These are phyloP conservation scores for Schizopygopsis pylzovi DNA, from an alignment of 2,797 vertebrate species.

Conservation along the genomic window DNA sequence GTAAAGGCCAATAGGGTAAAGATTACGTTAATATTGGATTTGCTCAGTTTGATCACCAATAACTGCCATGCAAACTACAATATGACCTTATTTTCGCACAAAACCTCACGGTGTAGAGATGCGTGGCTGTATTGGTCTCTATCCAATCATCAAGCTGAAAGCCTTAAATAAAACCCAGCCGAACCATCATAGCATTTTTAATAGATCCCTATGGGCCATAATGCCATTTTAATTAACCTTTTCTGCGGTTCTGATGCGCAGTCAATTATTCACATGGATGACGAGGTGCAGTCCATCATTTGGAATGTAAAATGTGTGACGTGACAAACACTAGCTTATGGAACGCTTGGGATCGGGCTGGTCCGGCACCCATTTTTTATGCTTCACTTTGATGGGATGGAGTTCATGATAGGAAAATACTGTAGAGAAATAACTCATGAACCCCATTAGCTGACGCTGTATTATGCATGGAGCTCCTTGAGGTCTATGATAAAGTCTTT, in stretches of 20 bases:
- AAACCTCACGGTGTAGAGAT: background rate
- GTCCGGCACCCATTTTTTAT: slow-evolving; percentile 1
- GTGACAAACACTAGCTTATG: slow-evolving; percentile 23
- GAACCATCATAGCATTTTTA: slow-evolving; percentile 48
- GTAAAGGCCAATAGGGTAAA: slow-evolving; percentile 21
- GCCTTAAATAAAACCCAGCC: slow-evolving; percentile 12
- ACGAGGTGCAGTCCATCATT: slow-evolving; percentile 28
- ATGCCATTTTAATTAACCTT: slow-evolving; percentile 61
- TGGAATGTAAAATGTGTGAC: slow-evolving; percentile 27
- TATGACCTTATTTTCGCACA: background rate
- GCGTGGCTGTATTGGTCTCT: background rate
- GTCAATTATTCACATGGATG: slow-evolving; percentile 39
- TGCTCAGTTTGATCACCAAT: background rate
- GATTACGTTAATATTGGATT: slow-evolving; percentile 15
- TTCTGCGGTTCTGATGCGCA: background rate
- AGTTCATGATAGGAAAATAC: slow-evolving; percentile 31
- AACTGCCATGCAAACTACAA: background rate
- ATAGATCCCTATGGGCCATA: slow-evolving; percentile 46
- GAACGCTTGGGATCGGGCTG: background rate
- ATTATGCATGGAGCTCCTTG: slow-evolving; percentile 60
- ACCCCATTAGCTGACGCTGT: slow-evolving; percentile 57
- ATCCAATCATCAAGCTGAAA: background rate
- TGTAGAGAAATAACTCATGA: slow-evolving; percentile 56
- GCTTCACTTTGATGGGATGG: slow-evolving; percentile 30
- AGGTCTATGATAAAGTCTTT: slow-evolving; percentile 63